Percentiles rank a stretch among this genome's conserved stretches.
Conservation (phyloP, 2,797 vertebrate genomes). For the Xenopus petersii region DNA sequence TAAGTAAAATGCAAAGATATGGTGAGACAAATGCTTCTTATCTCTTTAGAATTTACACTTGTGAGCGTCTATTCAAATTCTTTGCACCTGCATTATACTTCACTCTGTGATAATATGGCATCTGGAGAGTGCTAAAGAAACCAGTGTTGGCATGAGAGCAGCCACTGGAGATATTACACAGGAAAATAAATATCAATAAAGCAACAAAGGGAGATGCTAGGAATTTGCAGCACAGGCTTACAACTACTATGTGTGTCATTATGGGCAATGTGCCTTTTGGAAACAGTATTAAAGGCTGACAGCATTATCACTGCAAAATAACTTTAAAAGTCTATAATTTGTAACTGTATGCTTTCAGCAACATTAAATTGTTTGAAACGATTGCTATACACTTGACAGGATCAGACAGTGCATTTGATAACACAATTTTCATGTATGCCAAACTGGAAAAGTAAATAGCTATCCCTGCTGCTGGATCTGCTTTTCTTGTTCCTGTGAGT, state of each 20-base stretch:
- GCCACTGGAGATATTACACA: conserved; percentile 11
- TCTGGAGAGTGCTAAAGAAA: not conserved
- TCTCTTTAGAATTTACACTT: not conserved
- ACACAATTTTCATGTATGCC: conserved; percentile 45
- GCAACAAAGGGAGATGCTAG: conserved; percentile 16
- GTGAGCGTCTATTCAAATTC: not conserved
- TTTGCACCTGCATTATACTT: not conserved
- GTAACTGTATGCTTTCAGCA: conserved; percentile 68
- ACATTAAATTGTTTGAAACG: conserved; percentile 46
- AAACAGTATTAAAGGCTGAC: conserved; percentile 64
- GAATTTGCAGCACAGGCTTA: conserved; percentile 6
- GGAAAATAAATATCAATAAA: conserved; percentile 25
- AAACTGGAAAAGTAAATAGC: conserved; percentile 18
- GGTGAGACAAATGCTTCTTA: not conserved
- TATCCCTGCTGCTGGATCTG: not conserved
- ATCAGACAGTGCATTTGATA: conserved; percentile 44
- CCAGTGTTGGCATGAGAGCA: not conserved
- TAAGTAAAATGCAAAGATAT: too few species aligned
- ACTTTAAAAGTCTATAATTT: conserved; percentile 76
- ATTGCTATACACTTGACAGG: conserved; percentile 52
- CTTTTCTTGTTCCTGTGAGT: not conserved
- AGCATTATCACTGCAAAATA: conserved; percentile 71
- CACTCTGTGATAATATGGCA: conserved; percentile 15
- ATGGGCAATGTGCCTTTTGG: conserved; percentile 63
- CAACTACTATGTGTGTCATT: conserved; percentile 62